Percentiles rank a stretch among this genome's conserved stretches.
Evolutionary conservation across 2,113 vertebrate species (phyloP).

Genomic region (Colius striatus): DNA sequence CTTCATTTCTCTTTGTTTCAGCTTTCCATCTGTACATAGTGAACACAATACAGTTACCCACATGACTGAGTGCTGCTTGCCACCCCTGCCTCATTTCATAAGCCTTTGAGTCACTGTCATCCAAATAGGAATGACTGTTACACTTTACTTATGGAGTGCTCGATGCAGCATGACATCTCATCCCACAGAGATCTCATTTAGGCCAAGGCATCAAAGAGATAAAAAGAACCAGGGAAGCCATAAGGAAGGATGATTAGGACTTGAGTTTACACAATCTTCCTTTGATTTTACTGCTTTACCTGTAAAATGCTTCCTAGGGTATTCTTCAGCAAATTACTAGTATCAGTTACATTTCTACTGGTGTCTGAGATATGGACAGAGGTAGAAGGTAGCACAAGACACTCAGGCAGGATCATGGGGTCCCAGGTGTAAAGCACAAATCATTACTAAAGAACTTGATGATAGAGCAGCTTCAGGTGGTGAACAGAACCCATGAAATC

Average conservation of each 20-base stretch:
- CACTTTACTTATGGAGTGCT: not conserved
- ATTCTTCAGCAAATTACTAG: not conserved
- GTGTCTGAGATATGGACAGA: not conserved
- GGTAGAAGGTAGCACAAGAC: not conserved
- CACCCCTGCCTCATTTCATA: constrained; percentile 10
- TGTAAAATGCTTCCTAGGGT: constrained; percentile 11
- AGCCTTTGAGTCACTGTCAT: constrained; percentile 17
- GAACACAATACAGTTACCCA: not conserved
- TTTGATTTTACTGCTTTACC: not conserved
- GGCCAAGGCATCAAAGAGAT: not conserved
- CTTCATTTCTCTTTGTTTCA: not conserved
- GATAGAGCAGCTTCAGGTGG: not conserved
- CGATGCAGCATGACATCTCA: not conserved
- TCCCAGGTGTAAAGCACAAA: not conserved
- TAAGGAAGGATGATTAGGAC: not conserved
- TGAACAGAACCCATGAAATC: not conserved
- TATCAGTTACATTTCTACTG: not conserved
- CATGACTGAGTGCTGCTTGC: not conserved
- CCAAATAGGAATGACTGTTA: not conserved
- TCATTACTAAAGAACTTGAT: not conserved
- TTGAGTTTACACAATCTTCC: not conserved
- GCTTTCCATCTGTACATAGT: not conserved
- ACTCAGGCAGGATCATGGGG: not conserved
- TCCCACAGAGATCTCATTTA: constrained; percentile 19
- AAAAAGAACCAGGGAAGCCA: not conserved